Conservation (phyloP, 2,888 invertebrate species). For the Abrostola tripartita region DNA sequence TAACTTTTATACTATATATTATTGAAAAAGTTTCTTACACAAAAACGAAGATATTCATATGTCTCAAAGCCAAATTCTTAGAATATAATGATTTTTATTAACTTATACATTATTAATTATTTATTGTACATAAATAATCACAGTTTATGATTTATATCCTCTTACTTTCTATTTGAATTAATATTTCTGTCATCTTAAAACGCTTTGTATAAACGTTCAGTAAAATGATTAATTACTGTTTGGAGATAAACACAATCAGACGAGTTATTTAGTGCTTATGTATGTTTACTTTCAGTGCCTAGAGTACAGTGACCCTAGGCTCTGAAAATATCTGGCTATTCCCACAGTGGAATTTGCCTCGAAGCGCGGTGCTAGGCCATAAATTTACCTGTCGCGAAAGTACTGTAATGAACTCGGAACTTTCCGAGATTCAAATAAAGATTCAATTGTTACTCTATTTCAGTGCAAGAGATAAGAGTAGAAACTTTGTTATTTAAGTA, state of each 20-base stretch:
- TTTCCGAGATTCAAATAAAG: constrained; percentile 38
- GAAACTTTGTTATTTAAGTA: constrained; percentile 11
- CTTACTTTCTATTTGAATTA: constrained; percentile 17
- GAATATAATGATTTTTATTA: neutral
- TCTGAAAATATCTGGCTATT: constrained; percentile 19
- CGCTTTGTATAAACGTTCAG: constrained; percentile 20
- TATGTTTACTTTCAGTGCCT: constrained; percentile 19
- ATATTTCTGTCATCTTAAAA: constrained; percentile 27
- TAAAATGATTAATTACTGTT: constrained; percentile 39
- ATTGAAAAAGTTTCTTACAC: neutral
- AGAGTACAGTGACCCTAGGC: constrained; percentile 29
- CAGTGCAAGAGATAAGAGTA: constrained; percentile 2
- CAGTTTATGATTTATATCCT: constrained; percentile 6
- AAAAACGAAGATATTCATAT: neutral
- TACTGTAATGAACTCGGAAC: constrained; percentile 41
- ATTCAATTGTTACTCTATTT: constrained; percentile 13
- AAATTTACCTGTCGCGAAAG: constrained; percentile 34
- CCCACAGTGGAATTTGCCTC: constrained; percentile 30
- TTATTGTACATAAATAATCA: constrained; percentile 24
- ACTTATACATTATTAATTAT: neutral
- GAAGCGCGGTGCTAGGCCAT: constrained; percentile 20
- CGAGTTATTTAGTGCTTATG: constrained; percentile 31
- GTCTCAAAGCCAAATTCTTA: neutral
- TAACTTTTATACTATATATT: neutral
- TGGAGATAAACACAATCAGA: constrained; percentile 33